A percentile compares a stretch with the other conserved stretches of the same genome.
Conservation (phyloP, 1,140 invertebrate species). For the Diploscapter pachys region DNA sequence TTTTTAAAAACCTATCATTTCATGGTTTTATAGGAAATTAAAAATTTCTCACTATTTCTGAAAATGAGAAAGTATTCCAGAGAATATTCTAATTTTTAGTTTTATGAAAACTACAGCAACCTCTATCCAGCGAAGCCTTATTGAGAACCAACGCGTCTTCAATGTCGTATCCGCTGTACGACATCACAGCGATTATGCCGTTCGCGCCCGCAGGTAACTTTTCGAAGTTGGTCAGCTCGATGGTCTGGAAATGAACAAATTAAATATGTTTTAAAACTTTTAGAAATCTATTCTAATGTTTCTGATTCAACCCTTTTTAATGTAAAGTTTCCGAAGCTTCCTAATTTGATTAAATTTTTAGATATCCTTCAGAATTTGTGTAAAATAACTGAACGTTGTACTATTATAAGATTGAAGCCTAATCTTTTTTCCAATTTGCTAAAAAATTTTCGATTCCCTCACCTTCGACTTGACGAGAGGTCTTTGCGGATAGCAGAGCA, state of each 20-base stretch:
- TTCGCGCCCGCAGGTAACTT: constrained; percentile 98
- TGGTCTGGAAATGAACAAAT: constrained; percentile 58
- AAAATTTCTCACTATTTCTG: no score
- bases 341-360: no score
- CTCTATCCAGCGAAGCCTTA: constrained; percentile 91
- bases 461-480: constrained; percentile 93
- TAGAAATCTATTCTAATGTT: background rate
- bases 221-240: constrained; percentile 70
- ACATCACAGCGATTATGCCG: constrained; percentile 97
- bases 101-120: constrained; percentile 45
- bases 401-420: no score
- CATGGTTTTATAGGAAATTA: no score
- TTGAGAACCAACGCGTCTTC: constrained; percentile 97
- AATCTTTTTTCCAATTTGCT: no score
- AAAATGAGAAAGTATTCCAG: no score
- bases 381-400: no score
- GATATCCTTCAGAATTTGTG: no score
- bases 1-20: constrained; percentile 23
- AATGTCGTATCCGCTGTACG: constrained; percentile 97
- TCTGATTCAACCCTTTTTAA: no score
- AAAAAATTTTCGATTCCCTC: constrained; percentile 49
- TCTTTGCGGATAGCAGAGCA: constrained; percentile 89
- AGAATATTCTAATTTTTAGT: no score
- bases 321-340: no score
- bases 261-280: background rate